These are phyloP conservation scores for Troglohyphantes excavatus DNA, from an alignment of 2,888 invertebrate species.

Conservation along the genomic window DNA sequence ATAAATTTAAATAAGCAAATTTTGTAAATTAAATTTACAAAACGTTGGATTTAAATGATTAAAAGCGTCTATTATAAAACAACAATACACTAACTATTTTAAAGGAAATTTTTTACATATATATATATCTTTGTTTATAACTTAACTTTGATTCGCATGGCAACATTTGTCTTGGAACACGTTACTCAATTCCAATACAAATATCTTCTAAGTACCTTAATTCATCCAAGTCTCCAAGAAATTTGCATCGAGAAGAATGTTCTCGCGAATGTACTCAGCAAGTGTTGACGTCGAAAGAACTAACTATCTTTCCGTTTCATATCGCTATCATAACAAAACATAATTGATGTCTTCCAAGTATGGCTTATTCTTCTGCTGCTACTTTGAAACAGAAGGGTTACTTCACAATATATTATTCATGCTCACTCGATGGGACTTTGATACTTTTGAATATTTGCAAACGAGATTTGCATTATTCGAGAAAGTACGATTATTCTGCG, in stretches of 20 bases:
- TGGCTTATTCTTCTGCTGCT: background rate
- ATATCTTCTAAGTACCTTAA: background rate
- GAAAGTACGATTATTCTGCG: background rate
- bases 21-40: too few relatives aligned
- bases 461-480: slow-evolving; percentile 29
- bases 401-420: slow-evolving; percentile 31
- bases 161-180: too few relatives aligned
- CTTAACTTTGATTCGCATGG: too few relatives aligned
- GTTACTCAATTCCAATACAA: too few relatives aligned
- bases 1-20: too few relatives aligned
- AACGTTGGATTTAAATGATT: too few relatives aligned
- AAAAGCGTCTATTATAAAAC: too few relatives aligned
- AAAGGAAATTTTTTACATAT: too few relatives aligned
- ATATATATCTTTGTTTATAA: too few relatives aligned
- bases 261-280: background rate
- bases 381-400: background rate
- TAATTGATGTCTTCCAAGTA: slow-evolving; percentile 37
- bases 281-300: background rate
- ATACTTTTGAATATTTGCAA: slow-evolving; percentile 34
- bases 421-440: background rate
- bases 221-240: background rate
- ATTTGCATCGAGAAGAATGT: background rate
- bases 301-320: background rate
- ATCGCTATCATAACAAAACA: slow-evolving; percentile 3
- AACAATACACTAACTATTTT: too few relatives aligned